phyloP scores from a whole-genome alignment of 2,797 vertebrate species.

The Thripadectes ignobilis region DNA sequence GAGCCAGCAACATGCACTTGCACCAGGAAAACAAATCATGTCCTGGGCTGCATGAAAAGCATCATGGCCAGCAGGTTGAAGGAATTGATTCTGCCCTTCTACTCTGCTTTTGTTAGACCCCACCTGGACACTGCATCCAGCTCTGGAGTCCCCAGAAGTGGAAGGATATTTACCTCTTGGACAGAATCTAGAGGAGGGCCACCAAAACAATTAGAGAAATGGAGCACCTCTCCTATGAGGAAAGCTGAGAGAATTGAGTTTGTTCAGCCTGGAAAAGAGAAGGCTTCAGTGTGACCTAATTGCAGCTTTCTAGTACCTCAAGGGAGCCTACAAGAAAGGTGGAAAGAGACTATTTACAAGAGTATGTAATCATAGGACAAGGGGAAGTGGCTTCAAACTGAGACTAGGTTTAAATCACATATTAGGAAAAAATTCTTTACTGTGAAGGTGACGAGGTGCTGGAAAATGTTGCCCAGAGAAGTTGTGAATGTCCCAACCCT shows the following conservation, averaged over 20 bases:
- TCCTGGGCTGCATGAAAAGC: too few relatives aligned
- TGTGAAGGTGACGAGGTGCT: background rate
- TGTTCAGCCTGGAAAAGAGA: background rate
- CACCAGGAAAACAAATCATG: background rate
- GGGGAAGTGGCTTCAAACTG: background rate
- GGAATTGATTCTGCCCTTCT: background rate
- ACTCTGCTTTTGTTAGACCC: background rate
- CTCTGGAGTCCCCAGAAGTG: background rate
- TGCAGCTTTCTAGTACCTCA: background rate
- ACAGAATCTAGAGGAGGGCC: background rate
- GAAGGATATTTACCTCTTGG: background rate
- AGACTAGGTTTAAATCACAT: background rate
- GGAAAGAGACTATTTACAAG: background rate
- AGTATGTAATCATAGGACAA: background rate
- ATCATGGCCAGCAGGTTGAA: background rate
- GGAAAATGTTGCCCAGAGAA: background rate
- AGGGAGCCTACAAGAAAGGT: background rate
- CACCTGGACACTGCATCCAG: background rate
- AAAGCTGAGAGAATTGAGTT: background rate
- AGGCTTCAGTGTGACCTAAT: background rate
- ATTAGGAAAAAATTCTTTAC: background rate
- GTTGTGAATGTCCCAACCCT: background rate
- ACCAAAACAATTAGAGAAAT: background rate
- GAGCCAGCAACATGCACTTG: fast-evolving
- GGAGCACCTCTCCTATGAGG: background rate